These are phyloP conservation scores for Popillia japonica DNA, from an alignment of 1,140 invertebrate species.

Conservation along the genomic window DNA sequence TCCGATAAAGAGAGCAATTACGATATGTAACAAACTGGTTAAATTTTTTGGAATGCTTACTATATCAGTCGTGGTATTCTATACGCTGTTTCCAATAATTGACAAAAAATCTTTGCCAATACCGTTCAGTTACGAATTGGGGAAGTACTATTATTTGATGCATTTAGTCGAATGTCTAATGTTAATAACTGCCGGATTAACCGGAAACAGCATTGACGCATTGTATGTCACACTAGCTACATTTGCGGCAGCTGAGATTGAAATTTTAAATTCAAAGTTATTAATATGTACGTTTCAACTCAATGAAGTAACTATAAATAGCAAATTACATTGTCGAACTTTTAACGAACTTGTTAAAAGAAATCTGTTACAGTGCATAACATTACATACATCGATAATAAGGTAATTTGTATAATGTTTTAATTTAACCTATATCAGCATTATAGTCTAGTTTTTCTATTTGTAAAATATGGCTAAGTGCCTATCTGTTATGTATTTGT, in stretches of 20 bases:
- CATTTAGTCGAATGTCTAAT: neutral
- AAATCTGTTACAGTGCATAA: neutral
- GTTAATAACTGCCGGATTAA: neutral
- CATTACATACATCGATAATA: neutral
- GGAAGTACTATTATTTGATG: neutral
- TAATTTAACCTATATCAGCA: no score
- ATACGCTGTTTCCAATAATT: neutral
- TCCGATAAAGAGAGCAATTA: neutral
- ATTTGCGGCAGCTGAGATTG: neutral
- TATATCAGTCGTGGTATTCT: neutral
- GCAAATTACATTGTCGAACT: no score
- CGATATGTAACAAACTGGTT: neutral
- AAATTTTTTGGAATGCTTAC: neutral
- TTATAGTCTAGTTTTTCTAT: no score
- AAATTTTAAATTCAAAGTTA: neutral
- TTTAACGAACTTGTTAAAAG: neutral
- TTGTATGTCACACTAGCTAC: neutral
- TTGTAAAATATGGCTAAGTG: no score
- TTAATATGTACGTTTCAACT: no score
- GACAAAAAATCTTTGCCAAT: slow-evolving; percentile 2
- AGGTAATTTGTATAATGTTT: neutral
- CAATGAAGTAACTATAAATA: no score
- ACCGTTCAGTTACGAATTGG: neutral
- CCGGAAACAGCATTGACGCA: neutral
- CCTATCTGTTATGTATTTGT: no score